Percentiles rank a stretch among this genome's conserved stretches.
These are phyloP conservation scores for Lepeophtheirus nordmannii DNA, from an alignment of 2,888 invertebrate genomes.

Conservation along the genomic window DNA sequence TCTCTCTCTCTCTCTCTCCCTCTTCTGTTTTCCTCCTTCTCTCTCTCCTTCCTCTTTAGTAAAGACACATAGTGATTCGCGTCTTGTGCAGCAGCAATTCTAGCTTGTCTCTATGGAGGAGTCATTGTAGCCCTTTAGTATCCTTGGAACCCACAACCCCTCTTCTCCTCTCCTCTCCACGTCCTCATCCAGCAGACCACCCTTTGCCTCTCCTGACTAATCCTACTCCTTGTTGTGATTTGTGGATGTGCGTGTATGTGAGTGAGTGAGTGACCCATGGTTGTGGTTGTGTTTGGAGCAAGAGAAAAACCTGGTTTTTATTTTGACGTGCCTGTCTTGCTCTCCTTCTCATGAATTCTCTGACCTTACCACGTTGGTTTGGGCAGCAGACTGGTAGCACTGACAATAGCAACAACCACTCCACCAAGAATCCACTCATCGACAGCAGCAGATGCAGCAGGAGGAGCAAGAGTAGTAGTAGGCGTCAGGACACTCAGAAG, in stretches of 20 bases:
- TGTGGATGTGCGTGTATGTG: background rate
- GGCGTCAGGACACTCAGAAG: background rate
- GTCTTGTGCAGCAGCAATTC: too few species aligned
- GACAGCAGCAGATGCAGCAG: background rate
- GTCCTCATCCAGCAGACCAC: too few species aligned
- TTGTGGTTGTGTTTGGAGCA: background rate
- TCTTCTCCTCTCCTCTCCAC: too few species aligned
- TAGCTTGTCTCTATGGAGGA: too few species aligned
- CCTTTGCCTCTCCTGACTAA: background rate
- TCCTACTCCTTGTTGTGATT: too few species aligned
- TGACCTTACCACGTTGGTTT: constrained; percentile 5
- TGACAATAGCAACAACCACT: background rate
- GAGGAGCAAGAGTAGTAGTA: background rate
- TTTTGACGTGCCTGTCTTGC: background rate
- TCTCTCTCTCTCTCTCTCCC: too few species aligned
- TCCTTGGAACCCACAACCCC: too few species aligned
- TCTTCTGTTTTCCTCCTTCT: too few species aligned
- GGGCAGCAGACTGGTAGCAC: background rate
- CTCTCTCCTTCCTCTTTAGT: too few species aligned
- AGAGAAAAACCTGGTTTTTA: too few species aligned
- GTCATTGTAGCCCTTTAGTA: too few species aligned
- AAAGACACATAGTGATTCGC: too few species aligned
- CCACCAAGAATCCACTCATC: background rate
- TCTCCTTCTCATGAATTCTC: constrained; percentile 3
- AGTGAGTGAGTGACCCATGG: background rate